Percentiles rank a stretch among this genome's conserved stretches.
Evolutionary conservation across 2,797 vertebrate species (phyloP).

Genomic region (Semaprochilodus insignis): DNA sequence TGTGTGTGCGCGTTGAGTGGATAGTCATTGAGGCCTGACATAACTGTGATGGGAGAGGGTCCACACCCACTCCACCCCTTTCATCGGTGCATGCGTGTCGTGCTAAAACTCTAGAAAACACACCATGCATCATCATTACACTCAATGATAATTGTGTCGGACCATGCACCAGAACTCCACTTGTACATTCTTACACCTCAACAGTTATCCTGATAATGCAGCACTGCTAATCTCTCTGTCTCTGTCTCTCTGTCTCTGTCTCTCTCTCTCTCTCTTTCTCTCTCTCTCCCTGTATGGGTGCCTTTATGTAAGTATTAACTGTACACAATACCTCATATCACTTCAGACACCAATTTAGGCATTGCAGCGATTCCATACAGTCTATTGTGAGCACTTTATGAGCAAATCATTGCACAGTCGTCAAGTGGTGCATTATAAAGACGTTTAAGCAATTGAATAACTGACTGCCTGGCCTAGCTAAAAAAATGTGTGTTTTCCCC

Average conservation of each 20-base stretch:
- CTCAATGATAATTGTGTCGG: constrained; percentile 69
- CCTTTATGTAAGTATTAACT: background rate
- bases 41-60: constrained; percentile 62
- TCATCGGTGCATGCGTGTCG: constrained; percentile 66
- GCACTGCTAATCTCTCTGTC: background rate
- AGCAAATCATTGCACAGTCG: constrained; percentile 31
- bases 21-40: constrained; percentile 57
- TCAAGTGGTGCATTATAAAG: constrained; percentile 30
- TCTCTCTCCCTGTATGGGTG: background rate
- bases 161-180: constrained; percentile 25
- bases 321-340: constrained; percentile 6
- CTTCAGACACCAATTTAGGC: constrained; percentile 32
- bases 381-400: background rate
- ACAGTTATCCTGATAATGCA: background rate
- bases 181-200: background rate
- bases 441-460: constrained; percentile 23
- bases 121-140: constrained; percentile 80
- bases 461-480: constrained; percentile 15
- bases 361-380: constrained; percentile 19
- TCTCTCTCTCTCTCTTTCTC: background rate
- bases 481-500: background rate
- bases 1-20: constrained; percentile 31
- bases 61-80: constrained; percentile 49
- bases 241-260: background rate
- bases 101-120: constrained; percentile 67